Percentiles rank a stretch among this genome's conserved stretches.
phyloP scores from a whole-genome alignment of 2,113 vertebrate genomes.

The Lophotis ruficrista region DNA sequence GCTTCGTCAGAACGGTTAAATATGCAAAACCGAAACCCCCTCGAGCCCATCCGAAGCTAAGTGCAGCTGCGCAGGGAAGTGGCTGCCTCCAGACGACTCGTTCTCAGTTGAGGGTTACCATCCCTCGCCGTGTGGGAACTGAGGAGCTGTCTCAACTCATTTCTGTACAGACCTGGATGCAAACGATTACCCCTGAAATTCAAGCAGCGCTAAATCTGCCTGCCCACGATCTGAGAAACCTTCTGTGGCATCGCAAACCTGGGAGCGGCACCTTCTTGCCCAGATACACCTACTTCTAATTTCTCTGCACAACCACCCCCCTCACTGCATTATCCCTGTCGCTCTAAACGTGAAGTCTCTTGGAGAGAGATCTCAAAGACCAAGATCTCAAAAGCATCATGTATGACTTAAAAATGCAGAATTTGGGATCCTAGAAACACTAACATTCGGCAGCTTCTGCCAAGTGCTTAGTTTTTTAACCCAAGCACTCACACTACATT shows the following conservation, averaged over 20 bases:
- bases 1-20: accelerated
- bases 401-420: neutral
- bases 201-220: neutral
- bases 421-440: neutral
- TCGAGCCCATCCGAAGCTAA: neutral
- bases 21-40: neutral
- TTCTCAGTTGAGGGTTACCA: neutral
- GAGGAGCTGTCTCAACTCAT: neutral
- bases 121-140: neutral
- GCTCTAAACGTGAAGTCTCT: neutral
- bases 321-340: no score
- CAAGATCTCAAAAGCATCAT: neutral
- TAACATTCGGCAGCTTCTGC: neutral
- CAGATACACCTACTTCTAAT: neutral
- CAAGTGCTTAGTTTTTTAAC: neutral
- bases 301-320: neutral
- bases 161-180: neutral
- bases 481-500: neutral
- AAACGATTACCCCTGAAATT: neutral
- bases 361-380: accelerated
- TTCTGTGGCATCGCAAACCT: neutral
- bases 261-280: neutral
- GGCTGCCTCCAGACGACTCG: neutral
- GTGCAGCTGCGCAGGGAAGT: neutral
- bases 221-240: neutral